Evolutionary conservation across 2,113 vertebrate genomes (phyloP).

Genomic region (Datnioides undecimradiatus): DNA sequence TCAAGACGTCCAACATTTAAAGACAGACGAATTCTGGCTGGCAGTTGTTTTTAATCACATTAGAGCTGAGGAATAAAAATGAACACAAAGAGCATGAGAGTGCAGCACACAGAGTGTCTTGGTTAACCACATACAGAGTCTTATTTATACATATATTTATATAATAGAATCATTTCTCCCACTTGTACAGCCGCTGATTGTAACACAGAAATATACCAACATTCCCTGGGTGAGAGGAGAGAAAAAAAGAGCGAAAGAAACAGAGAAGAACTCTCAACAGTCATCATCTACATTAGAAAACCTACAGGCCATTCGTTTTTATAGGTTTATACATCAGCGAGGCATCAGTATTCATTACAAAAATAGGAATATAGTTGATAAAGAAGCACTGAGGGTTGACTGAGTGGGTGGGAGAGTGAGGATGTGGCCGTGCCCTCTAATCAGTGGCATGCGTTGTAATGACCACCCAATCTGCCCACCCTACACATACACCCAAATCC

Average conservation of each 20-base stretch:
- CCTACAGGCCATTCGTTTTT: slow-evolving; percentile 66
- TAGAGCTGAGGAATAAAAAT: slow-evolving; percentile 78
- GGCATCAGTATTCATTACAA: slow-evolving; percentile 77
- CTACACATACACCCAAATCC: slow-evolving; percentile 32
- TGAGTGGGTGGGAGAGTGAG: slow-evolving; percentile 38
- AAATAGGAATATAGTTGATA: slow-evolving; percentile 79
- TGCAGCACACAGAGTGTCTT: slow-evolving; percentile 71
- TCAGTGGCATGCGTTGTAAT: slow-evolving; percentile 23
- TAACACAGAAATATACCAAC: slow-evolving; percentile 73
- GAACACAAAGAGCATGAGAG: slow-evolving; percentile 75
- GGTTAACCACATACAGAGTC: slow-evolving; percentile 75
- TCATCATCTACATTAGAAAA: slow-evolving; percentile 74
- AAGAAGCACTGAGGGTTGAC: slow-evolving; percentile 55
- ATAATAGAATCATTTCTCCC: slow-evolving; percentile 71
- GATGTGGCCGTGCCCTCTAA: slow-evolving; percentile 38
- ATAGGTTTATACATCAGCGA: slow-evolving; percentile 73
- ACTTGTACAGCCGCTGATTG: slow-evolving; percentile 80
- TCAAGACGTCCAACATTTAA: slow-evolving; percentile 3
- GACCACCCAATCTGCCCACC: slow-evolving; percentile 23
- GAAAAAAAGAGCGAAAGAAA: slow-evolving; percentile 30
- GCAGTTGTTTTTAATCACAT: slow-evolving; percentile 80
- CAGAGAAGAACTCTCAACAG: slow-evolving; percentile 51
- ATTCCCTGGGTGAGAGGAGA: slow-evolving; percentile 56
- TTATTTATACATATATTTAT: slow-evolving; percentile 82
- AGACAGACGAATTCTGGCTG: slow-evolving; percentile 32